Evolutionary conservation across 2,797 vertebrate species (phyloP).

Genomic region (Clamator glandarius): DNA sequence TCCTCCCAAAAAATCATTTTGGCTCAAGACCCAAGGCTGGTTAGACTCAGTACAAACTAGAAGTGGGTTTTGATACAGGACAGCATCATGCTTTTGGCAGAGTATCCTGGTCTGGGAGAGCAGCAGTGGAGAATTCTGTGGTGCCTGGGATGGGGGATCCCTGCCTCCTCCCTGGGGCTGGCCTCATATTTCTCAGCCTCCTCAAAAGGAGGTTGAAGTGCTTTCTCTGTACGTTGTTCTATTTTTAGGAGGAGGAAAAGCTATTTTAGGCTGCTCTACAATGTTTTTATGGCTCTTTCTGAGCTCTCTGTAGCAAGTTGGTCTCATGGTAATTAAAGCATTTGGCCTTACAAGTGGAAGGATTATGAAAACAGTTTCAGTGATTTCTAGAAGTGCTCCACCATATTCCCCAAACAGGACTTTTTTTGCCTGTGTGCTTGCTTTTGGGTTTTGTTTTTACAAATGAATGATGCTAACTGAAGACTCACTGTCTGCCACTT

Average conservation of each 20-base stretch:
- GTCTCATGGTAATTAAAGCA: slow-evolving; percentile 69
- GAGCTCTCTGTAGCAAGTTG: slow-evolving; percentile 6
- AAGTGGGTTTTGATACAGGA: slow-evolving; percentile 33
- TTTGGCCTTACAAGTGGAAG: slow-evolving; percentile 64
- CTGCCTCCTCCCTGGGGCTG: not conserved
- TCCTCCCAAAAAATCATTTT: slow-evolving; percentile 39
- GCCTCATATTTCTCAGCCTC: fast-evolving
- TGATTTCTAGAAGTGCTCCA: slow-evolving; percentile 27
- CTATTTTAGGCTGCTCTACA: slow-evolving; percentile 51
- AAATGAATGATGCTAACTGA: not conserved
- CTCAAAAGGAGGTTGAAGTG: not conserved
- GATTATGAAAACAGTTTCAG: slow-evolving; percentile 54
- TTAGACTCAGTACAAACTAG: slow-evolving; percentile 13
- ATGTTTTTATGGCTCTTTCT: slow-evolving; percentile 46
- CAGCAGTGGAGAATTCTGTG: not conserved
- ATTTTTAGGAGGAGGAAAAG: slow-evolving; percentile 59
- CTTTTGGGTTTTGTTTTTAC: not conserved
- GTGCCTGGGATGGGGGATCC: not conserved
- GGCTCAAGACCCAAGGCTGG: slow-evolving; percentile 34
- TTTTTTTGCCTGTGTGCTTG: not conserved
- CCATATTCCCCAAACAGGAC: slow-evolving; percentile 47
- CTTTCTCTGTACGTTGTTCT: slow-evolving; percentile 39
- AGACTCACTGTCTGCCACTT: not conserved
- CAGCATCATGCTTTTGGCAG: slow-evolving; percentile 43
- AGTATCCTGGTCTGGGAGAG: not conserved